Evolutionary conservation across 2,888 invertebrate genomes (phyloP).

Genomic region (Amphimallon solstitiale): DNA sequence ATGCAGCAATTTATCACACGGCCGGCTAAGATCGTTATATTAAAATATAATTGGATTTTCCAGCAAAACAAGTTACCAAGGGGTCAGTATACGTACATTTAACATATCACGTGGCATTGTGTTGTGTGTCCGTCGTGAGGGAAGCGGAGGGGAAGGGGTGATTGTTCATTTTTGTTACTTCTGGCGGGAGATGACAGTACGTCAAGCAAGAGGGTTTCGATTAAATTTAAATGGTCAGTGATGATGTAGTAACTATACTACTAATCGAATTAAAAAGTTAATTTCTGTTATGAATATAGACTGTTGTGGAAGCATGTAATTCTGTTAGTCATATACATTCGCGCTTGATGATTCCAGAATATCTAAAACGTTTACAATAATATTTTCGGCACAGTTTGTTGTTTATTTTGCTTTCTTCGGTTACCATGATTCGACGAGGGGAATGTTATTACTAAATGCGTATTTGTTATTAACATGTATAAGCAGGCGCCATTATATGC

Average conservation of each 20-base stretch:
- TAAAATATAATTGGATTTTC: slow-evolving; percentile 60
- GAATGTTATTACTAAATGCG: too few species aligned
- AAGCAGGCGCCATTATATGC: too few species aligned
- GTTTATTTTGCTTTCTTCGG: too few species aligned
- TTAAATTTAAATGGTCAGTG: too few species aligned
- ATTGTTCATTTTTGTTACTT: slow-evolving; percentile 7
- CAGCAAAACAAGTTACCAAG: slow-evolving; percentile 58
- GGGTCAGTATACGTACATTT: slow-evolving; percentile 51
- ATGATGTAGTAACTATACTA: too few species aligned
- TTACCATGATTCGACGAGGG: too few species aligned
- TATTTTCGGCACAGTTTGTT: too few species aligned
- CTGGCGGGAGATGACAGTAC: background rate
- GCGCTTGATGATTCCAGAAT: too few species aligned
- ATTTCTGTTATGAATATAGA: slow-evolving; percentile 9
- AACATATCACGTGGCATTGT: too few species aligned
- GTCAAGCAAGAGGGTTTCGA: background rate
- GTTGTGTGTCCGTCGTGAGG: background rate
- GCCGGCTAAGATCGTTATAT: slow-evolving; percentile 54
- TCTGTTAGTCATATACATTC: too few species aligned
- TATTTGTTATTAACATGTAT: too few species aligned
- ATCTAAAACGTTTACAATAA: too few species aligned
- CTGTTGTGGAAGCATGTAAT: background rate
- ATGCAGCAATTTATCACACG: slow-evolving; percentile 62
- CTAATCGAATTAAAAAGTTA: slow-evolving; percentile 16
- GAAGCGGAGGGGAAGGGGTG: background rate